Conservation (phyloP, 2,797 vertebrate species). For the Tachyglossus aculeatus region DNA sequence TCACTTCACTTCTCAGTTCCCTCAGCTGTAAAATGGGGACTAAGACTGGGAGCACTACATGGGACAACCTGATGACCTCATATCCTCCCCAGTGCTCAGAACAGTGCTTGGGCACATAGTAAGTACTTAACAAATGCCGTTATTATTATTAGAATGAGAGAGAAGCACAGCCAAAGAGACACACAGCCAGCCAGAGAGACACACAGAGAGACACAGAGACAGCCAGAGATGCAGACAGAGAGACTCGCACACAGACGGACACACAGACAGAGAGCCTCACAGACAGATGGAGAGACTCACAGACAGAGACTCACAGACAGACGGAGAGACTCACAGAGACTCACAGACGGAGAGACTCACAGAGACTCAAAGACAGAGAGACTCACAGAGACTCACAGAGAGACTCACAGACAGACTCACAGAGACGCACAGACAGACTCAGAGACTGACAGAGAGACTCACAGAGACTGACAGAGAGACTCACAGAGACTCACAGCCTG, state of each 20-base stretch:
- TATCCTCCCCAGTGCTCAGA: too few relatives aligned
- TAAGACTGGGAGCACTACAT: too few relatives aligned
- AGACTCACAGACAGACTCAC: background rate
- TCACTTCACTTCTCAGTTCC: too few relatives aligned
- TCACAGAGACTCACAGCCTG: background rate
- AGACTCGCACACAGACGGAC: background rate
- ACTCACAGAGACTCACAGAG: background rate
- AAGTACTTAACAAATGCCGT: too few relatives aligned
- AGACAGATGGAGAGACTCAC: background rate
- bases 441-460: background rate
- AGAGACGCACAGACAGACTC: background rate
- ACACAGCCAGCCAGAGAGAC: too few relatives aligned
- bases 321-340: background rate
- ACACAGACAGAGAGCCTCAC: background rate
- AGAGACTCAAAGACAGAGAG: background rate
- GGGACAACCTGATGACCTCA: too few relatives aligned
- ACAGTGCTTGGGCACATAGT: too few relatives aligned
- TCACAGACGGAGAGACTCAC: background rate
- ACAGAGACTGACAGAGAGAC: background rate
- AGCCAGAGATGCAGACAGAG: background rate
- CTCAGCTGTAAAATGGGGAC: too few relatives aligned
- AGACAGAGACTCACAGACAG: background rate
- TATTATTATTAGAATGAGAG: too few relatives aligned
- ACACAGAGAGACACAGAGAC: background rate
- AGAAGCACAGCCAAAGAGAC: background rate